Evolutionary conservation across 2,113 vertebrate genomes (phyloP).

Genomic region (Petaurus breviceps): DNA sequence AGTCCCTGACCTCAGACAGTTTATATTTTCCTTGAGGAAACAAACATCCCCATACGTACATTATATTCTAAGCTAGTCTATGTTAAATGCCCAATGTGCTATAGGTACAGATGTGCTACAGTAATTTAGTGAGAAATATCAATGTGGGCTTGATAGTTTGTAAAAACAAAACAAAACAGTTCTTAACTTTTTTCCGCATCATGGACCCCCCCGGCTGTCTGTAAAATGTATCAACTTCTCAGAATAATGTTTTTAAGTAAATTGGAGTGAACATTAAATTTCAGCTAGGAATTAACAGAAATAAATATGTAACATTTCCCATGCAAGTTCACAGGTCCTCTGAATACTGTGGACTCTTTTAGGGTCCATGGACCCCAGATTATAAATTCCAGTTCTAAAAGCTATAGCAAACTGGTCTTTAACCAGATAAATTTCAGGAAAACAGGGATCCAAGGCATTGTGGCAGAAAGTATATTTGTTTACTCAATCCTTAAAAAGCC

Average conservation of each 20-base stretch:
- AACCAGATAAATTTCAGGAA: not conserved
- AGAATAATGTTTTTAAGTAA: not conserved
- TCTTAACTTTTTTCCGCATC: not conserved
- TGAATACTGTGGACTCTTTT: not conserved
- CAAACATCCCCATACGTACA: not conserved
- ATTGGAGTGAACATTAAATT: not conserved
- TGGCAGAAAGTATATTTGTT: not conserved
- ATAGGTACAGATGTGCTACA: not conserved
- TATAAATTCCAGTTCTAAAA: not conserved
- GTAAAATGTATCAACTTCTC: not conserved
- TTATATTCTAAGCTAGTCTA: not conserved
- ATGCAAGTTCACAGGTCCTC: not conserved
- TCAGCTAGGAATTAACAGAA: not conserved
- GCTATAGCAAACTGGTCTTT: not conserved
- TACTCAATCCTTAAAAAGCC: not conserved
- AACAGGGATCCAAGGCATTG: not conserved
- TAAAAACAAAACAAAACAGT: not conserved
- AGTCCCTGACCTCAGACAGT: not conserved
- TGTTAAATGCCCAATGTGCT: not conserved
- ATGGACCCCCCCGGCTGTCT: not conserved
- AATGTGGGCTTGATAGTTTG: not conserved
- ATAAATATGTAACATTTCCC: not conserved
- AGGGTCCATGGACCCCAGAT: not conserved
- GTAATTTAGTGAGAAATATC: not conserved
- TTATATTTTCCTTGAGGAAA: not conserved